Evolutionary conservation across 2,888 invertebrate species (phyloP), one percentile per base, ranked within the genome.

Genomic region (Liopterus haemorrhoidalis): DNA sequence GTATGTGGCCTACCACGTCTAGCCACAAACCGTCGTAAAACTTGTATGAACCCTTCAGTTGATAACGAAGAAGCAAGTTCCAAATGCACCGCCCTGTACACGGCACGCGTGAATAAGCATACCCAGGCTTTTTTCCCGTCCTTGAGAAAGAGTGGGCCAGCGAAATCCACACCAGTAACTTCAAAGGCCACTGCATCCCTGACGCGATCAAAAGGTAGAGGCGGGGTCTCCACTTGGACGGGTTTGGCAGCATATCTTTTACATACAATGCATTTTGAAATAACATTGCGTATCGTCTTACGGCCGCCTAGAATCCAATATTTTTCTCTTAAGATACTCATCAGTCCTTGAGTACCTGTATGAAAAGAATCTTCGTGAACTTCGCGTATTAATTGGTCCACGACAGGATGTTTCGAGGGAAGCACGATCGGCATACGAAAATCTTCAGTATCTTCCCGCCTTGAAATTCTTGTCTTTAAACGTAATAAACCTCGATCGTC

Each of bases 21-120:
- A 5, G 27, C 24, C 11, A 42, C 15, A 15, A 41, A 41, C 16
- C 32, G 41, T 19, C 61, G 41, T 2, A 54, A 49, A 11, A 59
- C 49, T 28, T 49, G 45, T 4, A 65, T 21, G 40, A 65, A 62
- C 1, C 49, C 43, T 6, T 49, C 41, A 0, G 63, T 57, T 4
- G 54, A 50, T 3, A 62, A 41, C 5, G 55, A 49, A 0, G 32
- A 40, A 1, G 62, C 55, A 2, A 61, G 19, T 47, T 67, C 66
- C n/a, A 68, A 48, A 47, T 65, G 62, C 3, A 66, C 49, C 0
- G 57, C 56, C 4, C 62, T 49, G 15, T 59, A 63, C 1, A 60
- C 49, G 2, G 64, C 57, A 54, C 66, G 67, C 0, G 65, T 66
- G 41, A 57, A 59, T 2, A 69, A 25, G 5, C 53, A 48, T 5